Evolutionary conservation across 2,797 vertebrate genomes (phyloP).

Genomic region (Bradypodion ventrale): DNA sequence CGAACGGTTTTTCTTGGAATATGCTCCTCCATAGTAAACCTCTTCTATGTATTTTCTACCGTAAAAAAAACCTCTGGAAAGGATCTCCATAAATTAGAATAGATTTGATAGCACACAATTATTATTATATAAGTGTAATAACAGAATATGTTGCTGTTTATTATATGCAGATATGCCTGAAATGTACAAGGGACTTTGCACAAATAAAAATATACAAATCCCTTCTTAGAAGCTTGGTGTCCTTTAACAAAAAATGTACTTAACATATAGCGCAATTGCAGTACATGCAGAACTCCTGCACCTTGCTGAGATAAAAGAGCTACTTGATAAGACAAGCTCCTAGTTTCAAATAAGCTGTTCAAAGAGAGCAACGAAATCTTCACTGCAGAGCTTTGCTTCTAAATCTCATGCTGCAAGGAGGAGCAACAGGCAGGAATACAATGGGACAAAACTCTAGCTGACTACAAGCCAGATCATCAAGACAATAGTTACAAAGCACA

Average conservation of each 20-base stretch:
- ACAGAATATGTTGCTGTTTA: neutral
- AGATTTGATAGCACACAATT: too few species aligned
- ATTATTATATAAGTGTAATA: too few species aligned
- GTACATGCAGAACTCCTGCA: neutral
- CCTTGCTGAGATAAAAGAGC: neutral
- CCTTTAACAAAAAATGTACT: neutral
- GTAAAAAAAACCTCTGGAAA: too few species aligned
- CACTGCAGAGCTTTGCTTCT: neutral
- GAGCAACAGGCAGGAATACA: neutral
- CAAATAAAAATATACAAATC: neutral
- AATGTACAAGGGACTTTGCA: neutral
- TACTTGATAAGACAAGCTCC: too few species aligned
- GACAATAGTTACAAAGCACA: neutral
- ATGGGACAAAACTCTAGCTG: neutral
- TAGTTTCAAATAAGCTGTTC: neutral
- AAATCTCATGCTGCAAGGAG: fast-evolving
- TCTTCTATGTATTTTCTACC: too few species aligned
- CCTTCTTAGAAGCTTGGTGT: neutral
- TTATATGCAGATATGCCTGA: neutral
- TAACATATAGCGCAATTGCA: neutral
- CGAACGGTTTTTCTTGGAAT: too few species aligned
- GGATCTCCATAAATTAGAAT: too few species aligned
- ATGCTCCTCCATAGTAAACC: too few species aligned
- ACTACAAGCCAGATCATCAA: neutral
- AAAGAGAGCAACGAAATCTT: neutral